Evolutionary conservation across 2,888 invertebrate species (phyloP), one percentile per base, ranked within the genome.

Genomic region (Muscina levida): DNA sequence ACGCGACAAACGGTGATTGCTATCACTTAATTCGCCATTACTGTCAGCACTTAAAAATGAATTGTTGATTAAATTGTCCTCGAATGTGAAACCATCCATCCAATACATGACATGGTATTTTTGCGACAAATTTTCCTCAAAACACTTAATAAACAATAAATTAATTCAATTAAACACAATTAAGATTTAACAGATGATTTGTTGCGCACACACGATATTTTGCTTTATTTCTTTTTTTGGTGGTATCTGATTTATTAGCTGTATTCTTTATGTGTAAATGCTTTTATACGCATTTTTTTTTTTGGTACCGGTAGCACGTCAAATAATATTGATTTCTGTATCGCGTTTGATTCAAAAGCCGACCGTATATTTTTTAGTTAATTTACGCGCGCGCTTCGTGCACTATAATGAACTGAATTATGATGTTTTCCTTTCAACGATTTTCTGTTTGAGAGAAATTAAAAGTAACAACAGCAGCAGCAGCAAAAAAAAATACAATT

Each of bases 51-150:
- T 87, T 82, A 86, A 82, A 83, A 86, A 87, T 83, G 88, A 87
- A 85, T 86, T 89, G 87, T 77, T 77, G 31, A 88, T 88, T 88
- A 88, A 87, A 88, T 87, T 89, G 87, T 89, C 89, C 85, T 88
- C 88, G 84, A 88, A 86, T 79, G 88, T 88, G 85, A 88, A 85
- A 74, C 89, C 87, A 87, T 88, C 88, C 83, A 89, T 84, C 88
- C 89, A 88, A 88, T 87, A 88, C 88, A 88, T 88, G 88, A 85
- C 89, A 88, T 88, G 85, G 85, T 81, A 72, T 77, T 81, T 75
- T 73, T 42, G 53, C 37, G 48, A 42, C 11, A 11, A 11, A 37
- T 37, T 67, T 44, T 31, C n/a, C 48, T 13, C 31, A 73, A 19
- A 56, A 24, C 39, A 68, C 68, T 39, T 15, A 22, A 37, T 11